Percentiles rank a stretch among this genome's conserved stretches.
Evolutionary conservation across 2,113 vertebrate species (phyloP).

Genomic region (Orcinus orca): DNA sequence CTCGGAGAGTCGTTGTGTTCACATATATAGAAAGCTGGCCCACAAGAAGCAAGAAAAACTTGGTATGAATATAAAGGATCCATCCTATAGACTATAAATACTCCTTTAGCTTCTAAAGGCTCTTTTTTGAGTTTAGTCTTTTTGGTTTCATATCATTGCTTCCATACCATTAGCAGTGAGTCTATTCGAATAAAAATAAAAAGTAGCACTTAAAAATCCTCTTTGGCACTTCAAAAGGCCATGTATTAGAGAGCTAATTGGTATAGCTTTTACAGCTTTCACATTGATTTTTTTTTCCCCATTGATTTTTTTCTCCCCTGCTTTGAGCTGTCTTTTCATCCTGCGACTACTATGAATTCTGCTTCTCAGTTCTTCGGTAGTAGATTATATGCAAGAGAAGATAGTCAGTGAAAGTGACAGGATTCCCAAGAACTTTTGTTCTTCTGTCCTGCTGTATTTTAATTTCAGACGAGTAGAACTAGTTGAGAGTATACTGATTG

Average conservation of each 20-base stretch:
- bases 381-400: conserved; percentile 33
- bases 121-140: not conserved
- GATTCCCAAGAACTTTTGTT: conserved; percentile 3
- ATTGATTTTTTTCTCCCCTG: conserved; percentile 72
- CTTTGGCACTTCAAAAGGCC: conserved; percentile 74
- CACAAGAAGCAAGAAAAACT: conserved; percentile 1
- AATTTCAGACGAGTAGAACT: not conserved
- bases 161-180: conserved; percentile 66
- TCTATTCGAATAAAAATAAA: conserved; percentile 73
- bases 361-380: conserved; percentile 23
- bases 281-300: conserved; percentile 46
- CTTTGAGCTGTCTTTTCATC: conserved; percentile 69
- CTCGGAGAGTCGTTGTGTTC: not conserved
- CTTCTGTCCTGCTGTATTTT: not conserved
- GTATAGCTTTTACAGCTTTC: conserved; percentile 73
- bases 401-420: not conserved
- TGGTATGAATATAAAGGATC: not conserved
- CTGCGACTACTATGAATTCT: conserved; percentile 32
- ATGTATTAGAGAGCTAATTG: conserved; percentile 78
- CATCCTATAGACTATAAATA: conserved; percentile 41
- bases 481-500: not conserved
- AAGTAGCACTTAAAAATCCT: conserved; percentile 66
- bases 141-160: conserved; percentile 69
- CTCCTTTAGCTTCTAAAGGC: conserved; percentile 42
- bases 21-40: not conserved